Evolutionary conservation across 2,888 invertebrate genomes (phyloP).

Genomic region (Erebia aethiops): DNA sequence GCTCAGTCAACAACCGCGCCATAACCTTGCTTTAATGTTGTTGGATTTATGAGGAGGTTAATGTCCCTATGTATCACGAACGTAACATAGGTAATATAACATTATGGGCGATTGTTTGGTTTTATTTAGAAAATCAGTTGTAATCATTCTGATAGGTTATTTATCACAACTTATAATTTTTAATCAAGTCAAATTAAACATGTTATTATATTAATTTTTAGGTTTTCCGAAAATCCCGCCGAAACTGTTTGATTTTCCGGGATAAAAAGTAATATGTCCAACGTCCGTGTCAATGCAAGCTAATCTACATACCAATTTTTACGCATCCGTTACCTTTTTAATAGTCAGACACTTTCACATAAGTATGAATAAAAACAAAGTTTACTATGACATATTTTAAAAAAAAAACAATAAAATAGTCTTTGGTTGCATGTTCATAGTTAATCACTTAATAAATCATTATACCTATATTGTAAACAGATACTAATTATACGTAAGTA

Average conservation of each 20-base stretch:
- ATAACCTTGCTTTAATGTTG: conserved; percentile 12
- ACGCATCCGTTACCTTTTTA: too few species aligned
- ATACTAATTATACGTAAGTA: conserved; percentile 1
- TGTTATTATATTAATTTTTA: neutral
- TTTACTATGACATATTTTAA: too few species aligned
- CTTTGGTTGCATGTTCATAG: too few species aligned
- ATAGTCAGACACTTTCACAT: too few species aligned
- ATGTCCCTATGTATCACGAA: neutral
- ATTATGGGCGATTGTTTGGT: neutral
- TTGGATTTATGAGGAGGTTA: neutral
- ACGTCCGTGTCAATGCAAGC: too few species aligned
- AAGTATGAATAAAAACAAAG: too few species aligned
- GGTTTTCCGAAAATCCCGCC: neutral
- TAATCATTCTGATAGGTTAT: neutral
- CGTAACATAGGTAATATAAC: neutral
- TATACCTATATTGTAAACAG: neutral
- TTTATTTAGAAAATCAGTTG: neutral
- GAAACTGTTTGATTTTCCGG: too few species aligned
- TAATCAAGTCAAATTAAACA: too few species aligned
- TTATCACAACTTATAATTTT: neutral
- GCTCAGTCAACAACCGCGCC: conserved; percentile 31
- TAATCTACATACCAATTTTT: too few species aligned
- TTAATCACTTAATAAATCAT: neutral
- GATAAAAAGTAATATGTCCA: too few species aligned
- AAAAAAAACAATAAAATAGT: too few species aligned